These are phyloP conservation scores for Drosophila borealis DNA, from an alignment of 2,888 invertebrate species.

Conservation along the genomic window DNA sequence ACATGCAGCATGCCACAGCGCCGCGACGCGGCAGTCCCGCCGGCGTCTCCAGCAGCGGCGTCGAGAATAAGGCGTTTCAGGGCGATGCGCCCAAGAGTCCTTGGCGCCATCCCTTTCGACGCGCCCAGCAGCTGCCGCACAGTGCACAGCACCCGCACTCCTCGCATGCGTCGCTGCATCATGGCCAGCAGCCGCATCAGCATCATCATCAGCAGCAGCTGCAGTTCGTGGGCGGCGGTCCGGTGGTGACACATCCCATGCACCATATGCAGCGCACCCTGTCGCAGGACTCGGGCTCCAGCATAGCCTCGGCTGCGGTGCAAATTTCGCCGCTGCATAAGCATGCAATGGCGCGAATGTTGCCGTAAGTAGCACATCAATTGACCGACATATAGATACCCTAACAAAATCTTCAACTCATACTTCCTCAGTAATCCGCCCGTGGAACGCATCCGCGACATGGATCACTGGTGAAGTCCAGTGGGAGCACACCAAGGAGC, in stretches of 20 bases:
- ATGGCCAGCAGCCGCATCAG: constrained; percentile 43
- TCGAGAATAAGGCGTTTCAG: constrained; percentile 90
- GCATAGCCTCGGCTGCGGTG: constrained; percentile 86
- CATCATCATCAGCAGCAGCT: constrained; percentile 70
- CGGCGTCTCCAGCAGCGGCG: constrained; percentile 86
- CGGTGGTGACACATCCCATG: constrained; percentile 70
- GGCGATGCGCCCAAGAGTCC: constrained; percentile 89
- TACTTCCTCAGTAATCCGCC: constrained; percentile 82
- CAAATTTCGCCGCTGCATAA: constrained; percentile 85
- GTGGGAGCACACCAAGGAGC: constrained; percentile 12
- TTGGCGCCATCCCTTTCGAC: constrained; percentile 89
- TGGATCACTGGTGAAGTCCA: constrained; percentile 83
- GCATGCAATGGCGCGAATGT: constrained; percentile 83
- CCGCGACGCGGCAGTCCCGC: constrained; percentile 75
- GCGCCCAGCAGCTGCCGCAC: constrained; percentile 80
- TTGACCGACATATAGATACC: not conserved
- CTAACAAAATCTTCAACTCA: not conserved
- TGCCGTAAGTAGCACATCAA: constrained; percentile 81
- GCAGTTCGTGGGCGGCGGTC: constrained; percentile 68
- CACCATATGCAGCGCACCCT: constrained; percentile 86
- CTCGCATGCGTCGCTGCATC: constrained; percentile 77
- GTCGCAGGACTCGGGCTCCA: constrained; percentile 88
- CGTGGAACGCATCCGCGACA: constrained; percentile 83
- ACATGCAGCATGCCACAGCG: constrained; percentile 74
- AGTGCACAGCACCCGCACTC: constrained; percentile 50